Conservation (phyloP, 2,113 vertebrate species). For the Galemys pyrenaicus region DNA sequence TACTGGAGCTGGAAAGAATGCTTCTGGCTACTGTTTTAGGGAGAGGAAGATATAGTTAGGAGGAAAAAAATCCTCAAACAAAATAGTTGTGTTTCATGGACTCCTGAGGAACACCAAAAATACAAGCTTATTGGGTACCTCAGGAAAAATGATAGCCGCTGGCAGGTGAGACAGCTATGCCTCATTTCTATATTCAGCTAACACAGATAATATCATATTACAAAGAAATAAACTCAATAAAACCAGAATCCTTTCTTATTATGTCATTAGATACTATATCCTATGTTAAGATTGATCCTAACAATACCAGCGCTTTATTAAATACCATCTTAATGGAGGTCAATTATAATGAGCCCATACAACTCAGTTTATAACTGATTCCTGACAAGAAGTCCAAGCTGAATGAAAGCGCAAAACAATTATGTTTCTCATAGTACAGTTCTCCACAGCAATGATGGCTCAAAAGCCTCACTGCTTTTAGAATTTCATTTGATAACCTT, state of each 20-base stretch:
- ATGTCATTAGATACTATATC: not conserved
- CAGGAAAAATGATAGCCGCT: not conserved
- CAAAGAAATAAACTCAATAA: not conserved
- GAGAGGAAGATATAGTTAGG: not conserved
- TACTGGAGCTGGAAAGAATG: no score
- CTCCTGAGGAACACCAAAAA: not conserved
- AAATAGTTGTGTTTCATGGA: not conserved
- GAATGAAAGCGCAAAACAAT: constrained; percentile 16
- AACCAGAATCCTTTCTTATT: not conserved
- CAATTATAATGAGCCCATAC: not conserved
- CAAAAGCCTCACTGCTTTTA: not conserved
- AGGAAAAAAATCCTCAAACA: not conserved
- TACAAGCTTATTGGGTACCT: not conserved
- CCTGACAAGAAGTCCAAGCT: constrained; percentile 51
- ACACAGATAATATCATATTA: not conserved
- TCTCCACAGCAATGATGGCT: not conserved
- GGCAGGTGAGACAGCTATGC: not conserved
- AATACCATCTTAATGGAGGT: not conserved
- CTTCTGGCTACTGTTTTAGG: not conserved
- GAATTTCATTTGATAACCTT: not conserved
- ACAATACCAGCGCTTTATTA: not conserved
- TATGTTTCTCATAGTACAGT: not conserved
- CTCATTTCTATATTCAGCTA: not conserved
- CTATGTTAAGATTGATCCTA: not conserved
- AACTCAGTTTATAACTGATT: not conserved